Base-by-base conservation (phyloP, 2,888 invertebrate genomes). In the Rhopalosiphum nymphaeae region DNA sequence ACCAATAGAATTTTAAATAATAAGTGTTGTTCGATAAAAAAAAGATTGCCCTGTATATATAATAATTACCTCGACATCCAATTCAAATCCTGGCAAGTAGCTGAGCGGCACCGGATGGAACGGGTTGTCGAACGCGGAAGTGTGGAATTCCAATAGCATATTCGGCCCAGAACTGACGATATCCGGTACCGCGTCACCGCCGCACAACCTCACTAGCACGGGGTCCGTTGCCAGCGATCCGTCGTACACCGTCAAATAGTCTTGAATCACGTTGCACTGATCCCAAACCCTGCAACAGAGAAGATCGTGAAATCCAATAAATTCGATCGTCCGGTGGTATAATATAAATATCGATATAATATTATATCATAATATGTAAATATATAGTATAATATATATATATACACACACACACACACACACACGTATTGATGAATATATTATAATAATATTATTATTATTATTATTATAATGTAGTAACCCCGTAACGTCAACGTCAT, bases 171-270 rank as follows among this genome's bases (percentile, higher is more conserved):
- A 97, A 95, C 97, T 97, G 95, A 98, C 96, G 95, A 98, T 97
- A 95, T 98, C 97, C 21, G 98, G 98, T 0, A 98, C 97, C 0
- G 97, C 97, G 95, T 98, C 98, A 2, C 98, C 98, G 11, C 98
- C 98, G 96, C 98, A 98, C 94, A 98, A 96, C 95, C 98, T 97
- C 13, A 98, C 97, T 94, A 98, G 96, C 21, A 98, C 97, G 0
- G 98, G 97, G 91, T 95, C 95, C 92, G 97, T 96, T 29, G 97
- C 96, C 36, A 97, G 97, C 78, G 97, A 96, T 0, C 98, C 98
- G 95, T 98, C 98, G 96, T 97, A 97, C 93, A 98, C 97, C 57
- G 98, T 98, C 95, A 98, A 96, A 96, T 97, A 98, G 96, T 98
- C 98, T 96, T 98, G 98, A 95, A 97, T 97, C 95, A 97, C 97